Conservation (phyloP, 2,113 vertebrate genomes). For the Larimichthys polyactis region DNA sequence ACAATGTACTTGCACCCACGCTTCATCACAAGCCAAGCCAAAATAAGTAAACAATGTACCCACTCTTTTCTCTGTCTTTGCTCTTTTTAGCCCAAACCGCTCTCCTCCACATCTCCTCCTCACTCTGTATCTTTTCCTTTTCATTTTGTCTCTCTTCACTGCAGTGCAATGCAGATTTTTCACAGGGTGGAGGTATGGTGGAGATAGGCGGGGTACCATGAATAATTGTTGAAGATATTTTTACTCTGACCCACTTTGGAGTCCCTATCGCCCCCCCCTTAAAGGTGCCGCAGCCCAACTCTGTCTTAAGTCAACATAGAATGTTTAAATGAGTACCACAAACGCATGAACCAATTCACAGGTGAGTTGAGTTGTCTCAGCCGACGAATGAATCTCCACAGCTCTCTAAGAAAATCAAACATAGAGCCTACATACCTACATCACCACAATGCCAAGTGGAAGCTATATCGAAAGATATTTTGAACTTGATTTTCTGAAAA, state of each 20-base stretch:
- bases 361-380: constrained; percentile 12
- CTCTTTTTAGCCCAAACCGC: constrained; percentile 33
- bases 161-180: constrained; percentile 82
- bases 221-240: constrained; percentile 89
- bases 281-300: constrained; percentile 79
- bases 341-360: not conserved
- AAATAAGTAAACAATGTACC: constrained; percentile 65
- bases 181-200: constrained; percentile 71
- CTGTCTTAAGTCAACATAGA: constrained; percentile 36
- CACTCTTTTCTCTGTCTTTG: constrained; percentile 34
- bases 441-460: not conserved
- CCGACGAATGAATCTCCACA: not conserved
- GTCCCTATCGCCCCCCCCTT: constrained; percentile 76
- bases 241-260: constrained; percentile 88
- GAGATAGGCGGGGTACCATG: constrained; percentile 81
- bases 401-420: constrained; percentile 3
- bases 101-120: not conserved
- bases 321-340: constrained; percentile 29
- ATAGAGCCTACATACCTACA: not conserved
- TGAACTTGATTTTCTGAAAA: constrained; percentile 4
- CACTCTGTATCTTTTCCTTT: constrained; percentile 27
- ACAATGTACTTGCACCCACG: constrained; percentile 69
- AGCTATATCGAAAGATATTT: constrained; percentile 1
- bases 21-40: constrained; percentile 75
- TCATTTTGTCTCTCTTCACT: constrained; percentile 70